Base-by-base conservation (phyloP, 2,888 invertebrate species). In the Leptopilina drosophilae region DNA sequence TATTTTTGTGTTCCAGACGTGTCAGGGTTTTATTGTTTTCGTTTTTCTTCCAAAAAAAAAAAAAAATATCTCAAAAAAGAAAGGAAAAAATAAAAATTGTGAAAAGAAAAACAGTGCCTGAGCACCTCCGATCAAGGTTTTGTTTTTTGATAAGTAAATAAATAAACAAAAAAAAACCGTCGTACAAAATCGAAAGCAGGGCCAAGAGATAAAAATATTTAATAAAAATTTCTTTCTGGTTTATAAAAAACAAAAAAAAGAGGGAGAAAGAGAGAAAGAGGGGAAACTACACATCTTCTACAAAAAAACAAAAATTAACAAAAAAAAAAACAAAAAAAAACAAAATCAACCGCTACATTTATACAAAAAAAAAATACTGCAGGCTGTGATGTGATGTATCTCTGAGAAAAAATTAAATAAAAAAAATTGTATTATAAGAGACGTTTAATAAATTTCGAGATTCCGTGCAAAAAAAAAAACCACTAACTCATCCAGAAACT, bases 181-280 rank as follows among this genome's bases (percentile, higher is more conserved):
- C 88, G 90, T 90, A 90, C 90, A 90, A 90, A 90, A 88, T 90
- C 89, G 81, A 88, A 88, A 89, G 89, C 90, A 90, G 90, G 90
- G 90, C 90, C 88, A 88, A 90, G 84, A 87, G 81, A 83, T 84
- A 84, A 85, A 86, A 33, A 73, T 73, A 62, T 59, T 77, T 67
- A 77, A 42, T 64, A n/a, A 64, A 79, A 40, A 78, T 59, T 77
- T 75, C 49, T 77, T 77, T 77, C 59, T 77, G 76, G 77, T 12
- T 76, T 77, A 75, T 67, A 42, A 8, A 42, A 42, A 1, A 7
- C 7, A 33, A 33, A 42, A 42, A 42, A 8, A 42, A 42, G 42
- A 42, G 42, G 42, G 42, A 42, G 42, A 78, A 53, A 40, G 20
- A 73, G 40, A 77, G 33, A 33, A 5, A 33, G 33, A 33, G 33